phyloP scores from a whole-genome alignment of 2,888 invertebrate genomes.

The Zygothrica quintamaculata region DNA sequence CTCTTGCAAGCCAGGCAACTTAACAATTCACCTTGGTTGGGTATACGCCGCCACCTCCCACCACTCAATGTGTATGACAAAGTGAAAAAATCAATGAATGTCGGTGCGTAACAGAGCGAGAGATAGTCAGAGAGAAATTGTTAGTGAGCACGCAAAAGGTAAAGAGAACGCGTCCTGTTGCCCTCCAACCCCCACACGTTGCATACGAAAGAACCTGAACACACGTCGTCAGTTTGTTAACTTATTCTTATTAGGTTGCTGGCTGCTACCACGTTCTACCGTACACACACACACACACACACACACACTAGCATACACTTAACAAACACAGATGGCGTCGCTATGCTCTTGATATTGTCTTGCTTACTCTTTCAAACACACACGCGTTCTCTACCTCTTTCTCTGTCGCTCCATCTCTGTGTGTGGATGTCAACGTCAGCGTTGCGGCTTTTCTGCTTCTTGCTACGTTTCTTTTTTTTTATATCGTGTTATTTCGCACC shows the following conservation, averaged over 20 bases:
- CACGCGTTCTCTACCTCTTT: slow-evolving; percentile 4
- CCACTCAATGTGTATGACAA: slow-evolving; percentile 35
- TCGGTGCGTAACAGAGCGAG: slow-evolving; percentile 50
- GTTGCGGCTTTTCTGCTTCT: slow-evolving; percentile 79
- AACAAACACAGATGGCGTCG: slow-evolving; percentile 1
- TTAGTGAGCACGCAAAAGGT: slow-evolving; percentile 19
- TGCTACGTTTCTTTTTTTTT: slow-evolving; percentile 49
- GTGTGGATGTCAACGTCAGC: slow-evolving; percentile 69
- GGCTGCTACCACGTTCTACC: slow-evolving; percentile 64
- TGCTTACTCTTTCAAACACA: slow-evolving; percentile 1
- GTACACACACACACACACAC: slow-evolving; percentile 42
- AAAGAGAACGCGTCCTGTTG: slow-evolving; percentile 49
- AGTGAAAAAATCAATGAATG: slow-evolving; percentile 82
- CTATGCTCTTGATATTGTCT: slow-evolving; percentile 12
- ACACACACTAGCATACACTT: slow-evolving; percentile 35
- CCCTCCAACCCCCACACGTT: slow-evolving; percentile 12
- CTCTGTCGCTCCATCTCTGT: slow-evolving; percentile 8
- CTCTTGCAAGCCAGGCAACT: slow-evolving; percentile 14
- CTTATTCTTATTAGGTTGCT: slow-evolving; percentile 63
- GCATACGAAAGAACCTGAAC: slow-evolving; percentile 37
- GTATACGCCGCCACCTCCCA: not conserved
- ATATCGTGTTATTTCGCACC: slow-evolving; percentile 65
- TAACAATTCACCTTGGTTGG: slow-evolving; percentile 45
- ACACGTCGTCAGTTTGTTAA: slow-evolving; percentile 78
- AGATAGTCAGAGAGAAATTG: slow-evolving; percentile 29